Base-by-base conservation (phyloP, 2,888 invertebrate species). In the Sarcophaga variegata region DNA sequence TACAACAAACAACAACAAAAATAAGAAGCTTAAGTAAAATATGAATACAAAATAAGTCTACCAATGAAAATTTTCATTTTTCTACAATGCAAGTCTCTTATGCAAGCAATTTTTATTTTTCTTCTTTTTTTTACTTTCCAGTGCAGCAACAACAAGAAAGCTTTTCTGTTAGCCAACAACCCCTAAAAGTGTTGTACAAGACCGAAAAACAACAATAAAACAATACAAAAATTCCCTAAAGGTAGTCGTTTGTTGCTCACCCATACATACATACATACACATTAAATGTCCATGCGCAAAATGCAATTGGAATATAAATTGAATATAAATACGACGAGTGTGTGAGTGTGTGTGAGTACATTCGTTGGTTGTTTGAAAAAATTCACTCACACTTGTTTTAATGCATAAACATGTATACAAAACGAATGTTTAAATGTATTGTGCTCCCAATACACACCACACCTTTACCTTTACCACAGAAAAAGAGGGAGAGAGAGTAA, bases 281-380 rank as follows among this genome's bases (percentile, higher is more conserved):
- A 49, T n/a, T 27, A 81, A 77, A 80, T 84, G 88, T 89, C 85
- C 89, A 88, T 89, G 89, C 89, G 89, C 88, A 83, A 76, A 80
- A 75, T 89, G 89, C 88, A 88, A 12, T 69, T 89, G 87, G 87
- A 81, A 85, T 66, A 85, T 66, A 27, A 27, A 27, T 27, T 27
- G 27, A 27, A 27, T 27, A 27, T 27, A 27, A 27, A 27, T 27
- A 27, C 27, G 27, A 27, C 27, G 27, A 74, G 20, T 25, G 20
- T 45, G 8, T 45, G 59, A 6, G n/a, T 77, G 25, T 72, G 72
- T 22, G 59, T 64, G 66, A 69, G 81, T 63, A 49, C 14, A 49
- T 12, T 72, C 69, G 14, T 74, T 54, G 27, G 27, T 27, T 25
- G 25, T 25, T 25, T 25, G 25, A 37, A 37, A 22, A 49, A 49